A percentile compares a stretch with the other conserved stretches of the same genome.
Conservation (phyloP, 1,140 invertebrate species). For the Cyphomyrmex costatus region DNA sequence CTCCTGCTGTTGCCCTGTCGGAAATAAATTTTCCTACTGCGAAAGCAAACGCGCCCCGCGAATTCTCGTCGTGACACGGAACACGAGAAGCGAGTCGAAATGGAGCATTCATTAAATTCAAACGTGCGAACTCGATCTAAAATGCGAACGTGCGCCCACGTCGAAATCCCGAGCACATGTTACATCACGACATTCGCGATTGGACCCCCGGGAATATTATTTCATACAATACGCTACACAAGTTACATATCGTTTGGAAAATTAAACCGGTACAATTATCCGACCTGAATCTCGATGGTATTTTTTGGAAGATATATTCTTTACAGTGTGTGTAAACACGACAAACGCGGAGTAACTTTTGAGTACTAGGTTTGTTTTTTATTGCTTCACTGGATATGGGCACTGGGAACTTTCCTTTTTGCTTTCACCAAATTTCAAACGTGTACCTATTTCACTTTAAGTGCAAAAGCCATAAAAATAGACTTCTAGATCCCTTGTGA, state of each 20-base stretch:
- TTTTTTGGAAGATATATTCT: neutral
- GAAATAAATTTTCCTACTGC: constrained; percentile 28
- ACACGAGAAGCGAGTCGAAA: constrained; percentile 19
- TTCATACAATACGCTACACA: neutral
- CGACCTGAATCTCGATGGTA: neutral
- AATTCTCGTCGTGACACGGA: neutral
- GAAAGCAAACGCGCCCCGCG: constrained; percentile 5
- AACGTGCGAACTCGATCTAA: neutral
- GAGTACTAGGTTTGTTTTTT: neutral
- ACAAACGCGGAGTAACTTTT: constrained; percentile 60
- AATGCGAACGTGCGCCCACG: constrained; percentile 18
- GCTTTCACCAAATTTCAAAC: no score
- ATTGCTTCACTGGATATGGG: no score
- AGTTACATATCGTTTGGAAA: constrained; percentile 23
- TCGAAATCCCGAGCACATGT: neutral
- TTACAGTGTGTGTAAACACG: neutral
- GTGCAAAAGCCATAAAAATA: no score
- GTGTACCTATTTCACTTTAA: no score
- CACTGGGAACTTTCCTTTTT: no score
- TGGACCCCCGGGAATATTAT: neutral
- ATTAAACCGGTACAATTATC: constrained; percentile 37
- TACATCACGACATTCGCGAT: constrained; percentile 3
- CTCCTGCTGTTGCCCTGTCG: neutral
- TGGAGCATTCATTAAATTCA: constrained; percentile 27
- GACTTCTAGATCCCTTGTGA: constrained; percentile 4